Evolutionary conservation across 2,797 vertebrate species (phyloP), one percentile per base, ranked within the genome.

Genomic region (Sebastes minor): DNA sequence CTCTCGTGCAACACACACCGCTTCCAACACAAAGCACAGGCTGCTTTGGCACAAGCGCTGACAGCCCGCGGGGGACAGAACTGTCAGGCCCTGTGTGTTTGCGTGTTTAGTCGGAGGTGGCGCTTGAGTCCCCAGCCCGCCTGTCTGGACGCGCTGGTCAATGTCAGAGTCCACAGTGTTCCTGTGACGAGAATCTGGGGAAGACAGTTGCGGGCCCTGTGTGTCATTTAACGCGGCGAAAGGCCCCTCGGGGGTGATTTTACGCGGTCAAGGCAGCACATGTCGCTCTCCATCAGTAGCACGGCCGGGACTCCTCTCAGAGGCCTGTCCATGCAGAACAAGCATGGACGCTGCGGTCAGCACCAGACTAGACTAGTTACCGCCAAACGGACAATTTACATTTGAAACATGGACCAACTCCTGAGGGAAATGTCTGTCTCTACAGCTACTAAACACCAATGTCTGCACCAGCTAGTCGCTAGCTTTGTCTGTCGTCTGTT

Each of bases 111-210:
- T 88, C 14, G 33, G 82, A 87, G 89, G 88, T 83, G 90, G 67
- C 70, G 85, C 86, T 84, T 83, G 90, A 88, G 90, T 91, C 85
- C 70, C 81, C 80, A 66, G 82, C 81, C 82, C 28, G 90, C 65
- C 82, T 81, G 87, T 73, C 82, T 64, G 86, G 33, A 78, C 18
- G 53, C 65, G 25, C 82, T 78, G 91, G 77, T 92, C 88, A 89
- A 70, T 88, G 93, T 92, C 91, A 89, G 83, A 90, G 87, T 91
- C 90, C 90, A 85, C 84, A 78, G 84, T 91, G 92, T 94, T 94
- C 92, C 91, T 91, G 94, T 89, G 91, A 94, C 81, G 66, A 86
- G 64, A 77, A 86, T 91, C 90, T 85, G 76, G 90, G 77, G 86
- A 81, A 71, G 90, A 91, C 87, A 90, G 88, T 90, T 77, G 89